These are phyloP conservation scores for Epistrophe eligans DNA, from an alignment of 2,888 invertebrate genomes.

Conservation along the genomic window DNA sequence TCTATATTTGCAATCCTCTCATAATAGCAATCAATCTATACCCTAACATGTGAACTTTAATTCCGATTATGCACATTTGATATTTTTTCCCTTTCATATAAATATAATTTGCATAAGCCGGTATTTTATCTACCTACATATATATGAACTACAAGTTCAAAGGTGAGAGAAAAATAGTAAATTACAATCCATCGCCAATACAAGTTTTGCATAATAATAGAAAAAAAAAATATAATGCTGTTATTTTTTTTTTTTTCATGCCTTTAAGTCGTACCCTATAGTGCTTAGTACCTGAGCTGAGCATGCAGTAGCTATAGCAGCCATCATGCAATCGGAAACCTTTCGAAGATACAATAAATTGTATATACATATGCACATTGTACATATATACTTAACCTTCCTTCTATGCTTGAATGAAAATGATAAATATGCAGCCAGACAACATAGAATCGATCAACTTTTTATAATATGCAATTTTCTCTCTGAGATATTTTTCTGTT, in stretches of 20 bases:
- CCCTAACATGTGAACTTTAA: background rate
- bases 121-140: background rate
- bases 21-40: background rate
- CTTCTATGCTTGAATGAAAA: slow-evolving; percentile 3
- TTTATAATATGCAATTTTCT: slow-evolving; percentile 40
- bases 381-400: too few relatives aligned
- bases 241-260: too few relatives aligned
- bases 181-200: background rate
- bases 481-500: slow-evolving; percentile 19
- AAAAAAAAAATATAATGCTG: background rate
- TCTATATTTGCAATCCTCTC: slow-evolving; percentile 13
- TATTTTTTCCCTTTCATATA: background rate
- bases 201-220: background rate
- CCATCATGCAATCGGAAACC: slow-evolving; percentile 17
- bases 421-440: slow-evolving; percentile 45
- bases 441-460: slow-evolving; percentile 35
- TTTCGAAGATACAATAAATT: background rate
- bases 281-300: background rate
- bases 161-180: slow-evolving; percentile 3
- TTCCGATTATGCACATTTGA: slow-evolving; percentile 6
- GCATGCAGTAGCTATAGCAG: background rate
- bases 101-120: slow-evolving; percentile 12
- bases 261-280: background rate
- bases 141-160: slow-evolving; percentile 15
- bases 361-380: too few relatives aligned